A percentile compares a stretch with the other conserved stretches of the same genome.
These are phyloP conservation scores for Aplocera efformata DNA, from an alignment of 2,888 invertebrate genomes.

Conservation along the genomic window DNA sequence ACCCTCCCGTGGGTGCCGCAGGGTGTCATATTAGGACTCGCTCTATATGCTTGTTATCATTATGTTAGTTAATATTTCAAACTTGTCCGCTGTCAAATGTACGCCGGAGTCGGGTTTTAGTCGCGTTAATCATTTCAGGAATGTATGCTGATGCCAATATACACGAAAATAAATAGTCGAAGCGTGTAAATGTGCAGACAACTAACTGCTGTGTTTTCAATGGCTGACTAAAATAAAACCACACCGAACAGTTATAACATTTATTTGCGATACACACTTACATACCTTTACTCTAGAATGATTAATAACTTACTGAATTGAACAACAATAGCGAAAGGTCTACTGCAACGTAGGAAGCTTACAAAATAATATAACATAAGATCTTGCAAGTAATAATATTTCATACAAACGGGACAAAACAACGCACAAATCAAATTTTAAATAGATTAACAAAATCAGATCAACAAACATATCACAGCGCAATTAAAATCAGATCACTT, in stretches of 20 bases:
- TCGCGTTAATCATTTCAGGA: no score
- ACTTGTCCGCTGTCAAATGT: no score
- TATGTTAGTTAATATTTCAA: no score
- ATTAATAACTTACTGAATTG: constrained; percentile 3
- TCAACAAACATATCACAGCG: constrained; percentile 17
- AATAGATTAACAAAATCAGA: constrained; percentile 14
- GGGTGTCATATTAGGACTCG: no score
- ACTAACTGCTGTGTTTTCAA: no score
- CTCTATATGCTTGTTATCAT: no score
- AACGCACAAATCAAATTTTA: constrained; percentile 13
- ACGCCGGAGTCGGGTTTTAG: no score
- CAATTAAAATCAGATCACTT: constrained; percentile 1
- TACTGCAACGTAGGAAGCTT: constrained; percentile 1
- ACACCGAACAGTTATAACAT: constrained; percentile 24
- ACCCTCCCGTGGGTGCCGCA: no score
- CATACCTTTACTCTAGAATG: constrained; percentile 21
- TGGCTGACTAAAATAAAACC: constrained; percentile 4
- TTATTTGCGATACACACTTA: constrained; percentile 33
- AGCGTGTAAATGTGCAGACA: no score
- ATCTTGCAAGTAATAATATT: neutral
- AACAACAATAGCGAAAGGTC: constrained; percentile 10
- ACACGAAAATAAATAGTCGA: no score
- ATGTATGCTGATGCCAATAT: no score
- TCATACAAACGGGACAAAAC: neutral
- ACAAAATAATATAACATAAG: constrained; percentile 7